Evolutionary conservation across 2,113 vertebrate species (phyloP).

Genomic region (Aspidoscelis tigris): DNA sequence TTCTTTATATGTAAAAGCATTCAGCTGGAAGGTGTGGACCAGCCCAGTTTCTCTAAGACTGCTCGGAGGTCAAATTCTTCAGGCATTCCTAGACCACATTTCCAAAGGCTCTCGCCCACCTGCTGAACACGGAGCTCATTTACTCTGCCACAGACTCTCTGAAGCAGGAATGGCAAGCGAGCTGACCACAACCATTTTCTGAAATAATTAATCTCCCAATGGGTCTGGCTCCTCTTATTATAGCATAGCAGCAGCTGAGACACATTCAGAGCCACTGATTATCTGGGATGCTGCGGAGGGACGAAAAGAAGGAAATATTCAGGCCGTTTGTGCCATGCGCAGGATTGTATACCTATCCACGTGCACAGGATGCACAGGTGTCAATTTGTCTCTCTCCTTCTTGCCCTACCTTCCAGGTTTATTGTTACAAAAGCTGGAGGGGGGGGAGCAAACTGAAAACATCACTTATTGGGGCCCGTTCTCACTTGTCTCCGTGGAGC

Average conservation of each 20-base stretch:
- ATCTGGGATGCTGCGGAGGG: neutral
- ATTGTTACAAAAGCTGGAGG: too few relatives aligned
- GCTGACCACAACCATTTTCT: neutral
- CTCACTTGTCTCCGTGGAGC: too few relatives aligned
- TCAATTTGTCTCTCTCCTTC: neutral
- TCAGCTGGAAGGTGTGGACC: neutral
- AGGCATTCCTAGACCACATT: neutral
- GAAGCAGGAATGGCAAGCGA: neutral
- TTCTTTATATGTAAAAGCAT: too few relatives aligned
- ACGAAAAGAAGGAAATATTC: neutral
- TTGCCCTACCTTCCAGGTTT: too few relatives aligned
- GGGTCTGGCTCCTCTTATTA: neutral
- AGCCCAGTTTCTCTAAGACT: neutral
- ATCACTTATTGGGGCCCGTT: too few relatives aligned
- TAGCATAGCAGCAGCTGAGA: neutral
- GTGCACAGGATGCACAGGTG: neutral
- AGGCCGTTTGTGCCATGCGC: neutral
- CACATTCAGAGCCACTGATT: neutral
- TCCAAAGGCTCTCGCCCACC: neutral
- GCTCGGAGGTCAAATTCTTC: neutral
- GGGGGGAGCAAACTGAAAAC: neutral
- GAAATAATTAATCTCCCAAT: neutral
- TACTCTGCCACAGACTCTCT: neutral
- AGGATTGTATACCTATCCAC: neutral
- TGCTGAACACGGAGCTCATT: neutral